Percentiles rank a stretch among this genome's conserved stretches.
These are phyloP conservation scores for Galemys pyrenaicus DNA, from an alignment of 2,113 vertebrate genomes.

Conservation along the genomic window DNA sequence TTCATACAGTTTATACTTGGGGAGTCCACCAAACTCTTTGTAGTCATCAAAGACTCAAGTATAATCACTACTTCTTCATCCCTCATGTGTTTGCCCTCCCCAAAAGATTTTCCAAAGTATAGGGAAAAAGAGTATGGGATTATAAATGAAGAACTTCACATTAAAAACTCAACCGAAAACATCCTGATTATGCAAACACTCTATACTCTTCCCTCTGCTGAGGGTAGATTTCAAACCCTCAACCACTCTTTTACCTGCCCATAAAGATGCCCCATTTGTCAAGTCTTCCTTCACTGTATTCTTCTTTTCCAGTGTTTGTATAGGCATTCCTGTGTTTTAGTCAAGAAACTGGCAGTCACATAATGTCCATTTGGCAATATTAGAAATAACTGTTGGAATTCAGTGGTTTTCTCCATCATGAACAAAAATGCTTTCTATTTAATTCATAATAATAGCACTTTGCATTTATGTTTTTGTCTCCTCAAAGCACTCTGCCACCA, in stretches of 20 bases:
- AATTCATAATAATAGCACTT: conserved; percentile 56
- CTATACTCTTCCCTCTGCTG: neutral
- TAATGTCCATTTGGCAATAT: neutral
- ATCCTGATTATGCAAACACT: neutral
- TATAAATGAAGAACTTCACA: conserved; percentile 17
- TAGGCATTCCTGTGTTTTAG: neutral
- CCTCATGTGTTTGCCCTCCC: neutral
- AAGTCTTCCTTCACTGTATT: neutral
- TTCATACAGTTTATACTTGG: conserved; percentile 34
- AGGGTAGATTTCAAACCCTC: neutral
- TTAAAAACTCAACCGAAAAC: neutral
- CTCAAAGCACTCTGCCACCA: conserved; percentile 48
- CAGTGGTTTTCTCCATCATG: neutral
- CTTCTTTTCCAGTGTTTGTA: neutral
- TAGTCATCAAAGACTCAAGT: conserved; percentile 50
- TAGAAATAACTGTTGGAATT: conserved; percentile 10
- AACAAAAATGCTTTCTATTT: conserved; percentile 51
- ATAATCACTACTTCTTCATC: neutral
- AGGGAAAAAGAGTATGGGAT: neutral
- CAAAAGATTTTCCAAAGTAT: conserved; percentile 5
- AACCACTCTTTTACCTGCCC: neutral
- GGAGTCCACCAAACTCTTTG: neutral
- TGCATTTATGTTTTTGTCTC: conserved; percentile 35
- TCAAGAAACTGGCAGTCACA: neutral
- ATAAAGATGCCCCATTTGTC: rapidly evolving